Conservation (phyloP, 2,797 vertebrate species). For the Novumbra hubbsi region DNA sequence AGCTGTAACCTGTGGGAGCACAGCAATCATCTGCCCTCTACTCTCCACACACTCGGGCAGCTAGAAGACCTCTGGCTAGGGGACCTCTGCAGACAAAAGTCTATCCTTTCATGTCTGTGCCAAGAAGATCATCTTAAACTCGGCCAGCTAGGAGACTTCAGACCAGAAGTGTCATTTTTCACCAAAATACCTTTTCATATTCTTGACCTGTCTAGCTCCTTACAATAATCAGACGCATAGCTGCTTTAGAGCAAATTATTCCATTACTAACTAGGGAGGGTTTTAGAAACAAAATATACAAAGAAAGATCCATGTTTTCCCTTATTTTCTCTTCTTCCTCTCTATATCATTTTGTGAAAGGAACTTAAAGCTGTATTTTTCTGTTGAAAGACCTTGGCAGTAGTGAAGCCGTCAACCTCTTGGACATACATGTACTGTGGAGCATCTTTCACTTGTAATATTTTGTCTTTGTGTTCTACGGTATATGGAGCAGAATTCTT, state of each 20-base stretch:
- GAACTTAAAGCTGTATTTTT: constrained; percentile 36
- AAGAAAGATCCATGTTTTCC: neutral
- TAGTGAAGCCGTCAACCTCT: constrained; percentile 33
- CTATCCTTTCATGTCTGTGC: constrained; percentile 40
- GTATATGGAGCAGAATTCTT: constrained; percentile 9
- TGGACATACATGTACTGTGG: constrained; percentile 6
- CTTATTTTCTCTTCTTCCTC: neutral
- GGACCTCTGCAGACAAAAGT: constrained; percentile 29
- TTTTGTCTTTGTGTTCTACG: neutral
- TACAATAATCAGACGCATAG: constrained; percentile 34
- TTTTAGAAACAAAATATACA: constrained; percentile 6
- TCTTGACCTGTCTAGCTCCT: constrained; percentile 29
- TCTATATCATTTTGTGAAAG: constrained; percentile 29
- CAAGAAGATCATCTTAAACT: constrained; percentile 52
- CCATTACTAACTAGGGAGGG: constrained; percentile 31
- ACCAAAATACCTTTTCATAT: constrained; percentile 16
- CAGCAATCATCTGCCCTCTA: constrained; percentile 17
- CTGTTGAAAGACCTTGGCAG: constrained; percentile 38
- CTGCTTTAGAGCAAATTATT: constrained; percentile 34
- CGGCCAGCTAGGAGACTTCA: constrained; percentile 34
- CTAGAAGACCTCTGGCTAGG: constrained; percentile 10
- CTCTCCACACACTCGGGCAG: constrained; percentile 19
- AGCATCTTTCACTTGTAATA: constrained; percentile 18
- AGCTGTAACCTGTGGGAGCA: constrained; percentile 38
- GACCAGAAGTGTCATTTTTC: constrained; percentile 41